Evolutionary conservation across 2,888 invertebrate genomes (phyloP), one percentile per base, ranked within the genome.

Genomic region (Marasmarcha lunaedactyla): DNA sequence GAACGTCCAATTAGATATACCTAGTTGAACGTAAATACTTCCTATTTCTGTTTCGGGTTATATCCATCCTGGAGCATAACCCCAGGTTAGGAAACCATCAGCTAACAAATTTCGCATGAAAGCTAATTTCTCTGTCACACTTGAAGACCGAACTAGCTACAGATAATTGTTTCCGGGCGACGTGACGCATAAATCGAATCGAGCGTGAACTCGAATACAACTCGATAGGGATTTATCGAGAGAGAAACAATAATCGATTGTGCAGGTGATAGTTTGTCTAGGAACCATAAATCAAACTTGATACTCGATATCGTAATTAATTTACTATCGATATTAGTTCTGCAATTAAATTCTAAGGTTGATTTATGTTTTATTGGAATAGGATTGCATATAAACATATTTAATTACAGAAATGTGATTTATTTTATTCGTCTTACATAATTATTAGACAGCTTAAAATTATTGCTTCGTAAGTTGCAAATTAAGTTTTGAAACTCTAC

Each of bases 111-210:
- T 64, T 59, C 50, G 59, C 55, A 52, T 48, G 54, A 51, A 50
- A 62, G 62, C 64, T 64, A 65, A 64, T 65, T 60, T 59, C 53
- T 51, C 58, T 63, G 62, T 64, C 64, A 55, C 61, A 61, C 49
- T 50, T 55, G 57, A 57, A 54, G 50, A 58, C 53, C 51, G n/a
- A 50, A 47, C 46, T 47, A 27, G 42, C 41, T 30, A 30, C 6
- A 4, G 51, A 56, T 71, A 66, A 70, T 65, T 61, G 61, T 70
- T 71, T 70, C 71, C 67, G 57, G 57, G 53, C 50, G 59, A 61
- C 64, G 59, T 64, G 66, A 64, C 58, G 56, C 61, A 70, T 71
- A 69, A 73, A 71, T 70, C 63, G 62, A 65, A 61, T 57, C 50
- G 55, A 59, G 54, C 59, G 57, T 49, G 57, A 61, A 62, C 62